phyloP scores from a whole-genome alignment of 2,888 invertebrate species.

The Athalia cordata region DNA sequence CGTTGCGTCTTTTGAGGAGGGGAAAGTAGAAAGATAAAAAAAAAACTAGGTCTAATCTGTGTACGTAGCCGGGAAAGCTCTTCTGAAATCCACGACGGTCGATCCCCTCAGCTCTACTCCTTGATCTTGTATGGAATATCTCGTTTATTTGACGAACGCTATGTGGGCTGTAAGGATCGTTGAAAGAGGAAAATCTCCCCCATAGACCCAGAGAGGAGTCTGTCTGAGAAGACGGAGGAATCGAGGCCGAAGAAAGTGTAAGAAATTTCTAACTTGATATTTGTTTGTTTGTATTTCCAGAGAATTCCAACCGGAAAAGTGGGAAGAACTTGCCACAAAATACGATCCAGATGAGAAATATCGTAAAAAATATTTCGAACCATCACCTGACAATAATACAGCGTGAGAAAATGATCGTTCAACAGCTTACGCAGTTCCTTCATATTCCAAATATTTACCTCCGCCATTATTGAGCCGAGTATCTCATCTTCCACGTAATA shows the following conservation, averaged over 20 bases:
- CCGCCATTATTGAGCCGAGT: not conserved
- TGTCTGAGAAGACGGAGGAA: not conserved
- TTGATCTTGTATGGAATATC: not conserved
- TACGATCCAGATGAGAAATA: conserved; percentile 60
- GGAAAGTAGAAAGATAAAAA: too few relatives aligned
- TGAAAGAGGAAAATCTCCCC: not conserved
- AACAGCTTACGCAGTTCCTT: conserved; percentile 20
- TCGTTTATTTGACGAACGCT: conserved; percentile 12
- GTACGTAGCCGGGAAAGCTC: not conserved
- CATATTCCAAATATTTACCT: not conserved
- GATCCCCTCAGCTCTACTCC: not conserved
- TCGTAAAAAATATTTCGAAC: conserved; percentile 56
- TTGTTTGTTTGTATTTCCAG: conserved; percentile 53
- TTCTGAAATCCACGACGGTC: not conserved
- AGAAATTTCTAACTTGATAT: not conserved
- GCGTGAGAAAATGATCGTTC: conserved; percentile 27
- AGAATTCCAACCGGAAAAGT: conserved; percentile 58
- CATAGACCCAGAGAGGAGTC: not conserved
- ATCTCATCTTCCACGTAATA: not conserved
- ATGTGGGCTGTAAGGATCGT: not conserved
- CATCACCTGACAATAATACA: conserved; percentile 52
- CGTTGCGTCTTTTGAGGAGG: too few relatives aligned
- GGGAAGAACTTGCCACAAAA: conserved; percentile 57
- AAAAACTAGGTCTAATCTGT: too few relatives aligned
- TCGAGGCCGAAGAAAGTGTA: not conserved